These are phyloP conservation scores for Sceliomorpha sp. DNA, from an alignment of 2,888 invertebrate genomes.

Conservation along the genomic window DNA sequence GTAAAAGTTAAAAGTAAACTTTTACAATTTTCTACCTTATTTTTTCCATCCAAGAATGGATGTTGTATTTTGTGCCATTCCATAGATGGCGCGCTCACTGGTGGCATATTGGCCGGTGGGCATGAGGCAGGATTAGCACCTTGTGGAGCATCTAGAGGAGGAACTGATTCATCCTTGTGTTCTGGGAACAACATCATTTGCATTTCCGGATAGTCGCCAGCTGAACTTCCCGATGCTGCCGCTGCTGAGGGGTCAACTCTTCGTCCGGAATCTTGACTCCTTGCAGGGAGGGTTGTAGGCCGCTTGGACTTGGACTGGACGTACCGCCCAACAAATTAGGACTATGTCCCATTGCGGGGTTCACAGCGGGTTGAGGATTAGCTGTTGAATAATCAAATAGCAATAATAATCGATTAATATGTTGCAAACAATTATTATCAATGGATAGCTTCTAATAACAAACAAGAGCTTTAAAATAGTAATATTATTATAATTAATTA, in stretches of 20 bases:
- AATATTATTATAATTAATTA: too few relatives aligned
- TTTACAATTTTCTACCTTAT: too few relatives aligned
- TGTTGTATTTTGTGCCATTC: conserved; percentile 96
- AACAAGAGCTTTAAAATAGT: too few relatives aligned
- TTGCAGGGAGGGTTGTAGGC: conserved; percentile 84
- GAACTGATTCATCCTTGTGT: conserved; percentile 79
- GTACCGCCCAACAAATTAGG: conserved; percentile 77
- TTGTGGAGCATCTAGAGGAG: conserved; percentile 75
- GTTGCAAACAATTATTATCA: neutral
- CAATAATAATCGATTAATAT: neutral
- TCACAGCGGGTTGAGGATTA: conserved; percentile 74
- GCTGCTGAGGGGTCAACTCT: conserved; percentile 96
- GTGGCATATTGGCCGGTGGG: conserved; percentile 70
- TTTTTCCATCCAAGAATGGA: conserved; percentile 90
- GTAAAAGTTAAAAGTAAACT: too few relatives aligned
- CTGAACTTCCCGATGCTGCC: conserved; percentile 95
- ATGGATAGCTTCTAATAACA: conserved; percentile 12
- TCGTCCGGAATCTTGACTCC: conserved; percentile 96
- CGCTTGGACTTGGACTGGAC: conserved; percentile 82
- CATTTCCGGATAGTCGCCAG: conserved; percentile 94
- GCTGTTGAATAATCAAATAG: too few relatives aligned
- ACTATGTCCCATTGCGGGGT: conserved; percentile 77
- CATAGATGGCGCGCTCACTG: conserved; percentile 81
- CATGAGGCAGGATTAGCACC: conserved; percentile 69
- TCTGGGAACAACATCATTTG: conserved; percentile 96